These are phyloP conservation scores for Pelosia muscerda DNA, from an alignment of 2,888 invertebrate species.

Conservation along the genomic window DNA sequence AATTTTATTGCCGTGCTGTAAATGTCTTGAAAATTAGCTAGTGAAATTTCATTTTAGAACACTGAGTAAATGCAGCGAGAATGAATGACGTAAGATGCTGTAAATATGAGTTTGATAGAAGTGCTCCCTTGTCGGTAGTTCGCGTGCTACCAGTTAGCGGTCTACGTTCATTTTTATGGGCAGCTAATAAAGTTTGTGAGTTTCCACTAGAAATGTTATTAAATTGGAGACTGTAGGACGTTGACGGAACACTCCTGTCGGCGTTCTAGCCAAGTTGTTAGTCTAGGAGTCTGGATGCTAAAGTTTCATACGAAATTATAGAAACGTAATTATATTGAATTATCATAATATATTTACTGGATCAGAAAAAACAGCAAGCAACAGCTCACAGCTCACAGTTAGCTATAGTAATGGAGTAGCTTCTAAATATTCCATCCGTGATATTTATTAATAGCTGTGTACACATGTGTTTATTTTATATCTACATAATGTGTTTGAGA, in stretches of 20 bases:
- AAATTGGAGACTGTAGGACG: conserved; percentile 62
- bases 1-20: too few species aligned
- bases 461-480: too few species aligned
- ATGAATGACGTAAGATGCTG: conserved; percentile 14
- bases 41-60: neutral
- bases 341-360: too few species aligned
- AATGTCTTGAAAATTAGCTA: neutral
- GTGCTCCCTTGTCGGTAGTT: conserved; percentile 24
- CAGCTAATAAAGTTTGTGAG: conserved; percentile 66
- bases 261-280: conserved; percentile 31
- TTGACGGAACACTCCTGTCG: conserved; percentile 64
- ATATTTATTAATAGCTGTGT: too few species aligned
- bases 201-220: conserved; percentile 65
- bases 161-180: conserved; percentile 58
- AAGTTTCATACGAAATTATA: neutral
- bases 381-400: too few species aligned
- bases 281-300: conserved; percentile 29
- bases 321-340: neutral
- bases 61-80: neutral
- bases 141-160: conserved; percentile 28
- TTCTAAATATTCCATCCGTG: too few species aligned
- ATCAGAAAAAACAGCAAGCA: too few species aligned
- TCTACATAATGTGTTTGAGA: too few species aligned
- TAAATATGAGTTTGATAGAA: conserved; percentile 39
- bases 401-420: too few species aligned